Conservation (phyloP, 1,140 invertebrate genomes). For the Dinoponera quadriceps region DNA sequence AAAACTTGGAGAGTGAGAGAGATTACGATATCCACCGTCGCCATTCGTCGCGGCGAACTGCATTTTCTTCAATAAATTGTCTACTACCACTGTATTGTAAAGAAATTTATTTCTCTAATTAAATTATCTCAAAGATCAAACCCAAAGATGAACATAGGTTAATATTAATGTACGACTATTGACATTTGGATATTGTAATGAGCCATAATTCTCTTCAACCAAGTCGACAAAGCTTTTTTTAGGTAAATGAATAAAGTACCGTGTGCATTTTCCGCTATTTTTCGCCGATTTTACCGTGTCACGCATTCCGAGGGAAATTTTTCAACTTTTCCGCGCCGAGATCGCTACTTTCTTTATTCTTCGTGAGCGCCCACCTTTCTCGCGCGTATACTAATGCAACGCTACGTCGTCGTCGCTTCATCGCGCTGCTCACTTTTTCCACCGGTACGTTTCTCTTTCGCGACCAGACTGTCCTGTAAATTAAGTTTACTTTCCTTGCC, state of each 20-base stretch:
- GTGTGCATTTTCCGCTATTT: background rate
- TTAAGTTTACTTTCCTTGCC: slow-evolving; percentile 17
- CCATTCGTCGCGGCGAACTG: no score
- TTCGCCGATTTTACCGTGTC: background rate
- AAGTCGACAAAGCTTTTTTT: no score
- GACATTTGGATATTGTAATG: no score
- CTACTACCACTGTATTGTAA: background rate
- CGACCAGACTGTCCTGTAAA: slow-evolving; percentile 31
- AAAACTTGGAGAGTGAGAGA: no score
- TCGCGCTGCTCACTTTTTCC: slow-evolving; percentile 5
- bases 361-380: slow-evolving; percentile 11
- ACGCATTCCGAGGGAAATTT: background rate
- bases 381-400: background rate
- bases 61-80: no score
- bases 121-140: no score
- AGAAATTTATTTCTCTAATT: no score
- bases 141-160: no score
- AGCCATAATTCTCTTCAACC: no score
- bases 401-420: background rate
- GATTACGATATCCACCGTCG: no score
- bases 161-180: no score
- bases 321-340: background rate
- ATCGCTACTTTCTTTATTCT: slow-evolving; percentile 40
- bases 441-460: slow-evolving; percentile 24
- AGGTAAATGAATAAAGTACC: no score